A percentile compares a stretch with the other conserved stretches of the same genome.
phyloP scores from a whole-genome alignment of 2,113 vertebrate genomes.

The Octodon degus region DNA sequence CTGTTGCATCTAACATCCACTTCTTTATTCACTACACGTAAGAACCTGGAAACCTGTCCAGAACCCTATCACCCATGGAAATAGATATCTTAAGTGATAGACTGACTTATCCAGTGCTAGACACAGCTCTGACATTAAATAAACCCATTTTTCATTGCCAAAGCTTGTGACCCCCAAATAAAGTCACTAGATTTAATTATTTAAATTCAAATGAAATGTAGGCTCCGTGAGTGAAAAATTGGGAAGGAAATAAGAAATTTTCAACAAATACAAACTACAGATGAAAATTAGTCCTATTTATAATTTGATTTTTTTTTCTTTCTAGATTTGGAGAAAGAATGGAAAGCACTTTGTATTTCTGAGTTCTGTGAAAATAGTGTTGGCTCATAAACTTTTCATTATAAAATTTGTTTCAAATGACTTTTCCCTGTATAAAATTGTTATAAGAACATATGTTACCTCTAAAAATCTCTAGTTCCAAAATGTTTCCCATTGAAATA shows the following conservation, averaged over 20 bases:
- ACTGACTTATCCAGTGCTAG: neutral
- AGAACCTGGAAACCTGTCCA: neutral
- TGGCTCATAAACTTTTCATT: neutral
- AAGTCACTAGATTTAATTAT: neutral
- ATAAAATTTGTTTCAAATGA: slow-evolving; percentile 30
- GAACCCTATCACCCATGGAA: neutral
- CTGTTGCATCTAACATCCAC: neutral
- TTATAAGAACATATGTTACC: slow-evolving; percentile 23
- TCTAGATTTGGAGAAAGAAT: neutral
- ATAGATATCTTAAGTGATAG: neutral
- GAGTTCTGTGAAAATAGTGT: neutral
- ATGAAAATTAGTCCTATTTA: neutral
- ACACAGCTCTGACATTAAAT: neutral
- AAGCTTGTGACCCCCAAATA: neutral
- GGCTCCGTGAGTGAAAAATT: neutral
- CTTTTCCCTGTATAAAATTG: slow-evolving; percentile 1
- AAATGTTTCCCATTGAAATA: neutral
- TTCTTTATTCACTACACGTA: neutral
- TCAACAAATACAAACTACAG: neutral
- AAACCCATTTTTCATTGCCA: neutral
- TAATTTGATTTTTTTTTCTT: neutral
- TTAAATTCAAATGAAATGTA: slow-evolving; percentile 17
- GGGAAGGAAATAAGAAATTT: neutral
- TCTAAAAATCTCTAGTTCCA: neutral
- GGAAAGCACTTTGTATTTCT: neutral